Evolutionary conservation across 2,113 vertebrate species (phyloP), one percentile per base, ranked within the genome.

Genomic region (Oreotrochilus melanogaster): DNA sequence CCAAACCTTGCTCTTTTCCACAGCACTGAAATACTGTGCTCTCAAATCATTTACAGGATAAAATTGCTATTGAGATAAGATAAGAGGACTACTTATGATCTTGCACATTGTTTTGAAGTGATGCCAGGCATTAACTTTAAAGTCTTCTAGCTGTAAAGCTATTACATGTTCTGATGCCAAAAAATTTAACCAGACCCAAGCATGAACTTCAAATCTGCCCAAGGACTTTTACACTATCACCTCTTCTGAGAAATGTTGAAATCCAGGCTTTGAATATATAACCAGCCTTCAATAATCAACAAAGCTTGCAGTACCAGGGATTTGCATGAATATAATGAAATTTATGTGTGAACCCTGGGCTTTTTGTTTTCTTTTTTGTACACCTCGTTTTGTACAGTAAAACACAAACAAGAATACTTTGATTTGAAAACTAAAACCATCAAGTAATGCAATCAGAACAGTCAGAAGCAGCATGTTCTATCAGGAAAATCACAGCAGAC

Each of bases 51-150:
- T 95, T 81, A 83, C 90, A 95, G 85, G 89, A 93, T 93, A 92
- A 96, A 96, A 97, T 90, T 93, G 94, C 92, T 95, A 97, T 93
- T 61, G 80, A 97, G 96, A 97, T 97, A 97, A 97, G 96, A 97
- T 97, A 97, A 97, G 96, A 97, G 73, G 85, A 94, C 93, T 91
- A 88, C 95, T 96, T 97, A 83, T 71, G 91, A 96, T 95, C 95
- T 92, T 87, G 84, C 82, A 95, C 13, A 47, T 89, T 96, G 93
- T 91, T 97, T 95, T 96, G 96, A 97, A 97, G 96, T 86, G 76
- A 95, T 93, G 90, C 91, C 92, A 97, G 92, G 86, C 87, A 85
- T 82, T 92, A 97, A 95, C 97, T 97, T 94, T 85, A 93, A 95
- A 93, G 94, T 82, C 82, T 96, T 82, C 78, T 30, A 81, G 90